Conservation (phyloP, 2,113 vertebrate species). For the Xenopus borealis region DNA sequence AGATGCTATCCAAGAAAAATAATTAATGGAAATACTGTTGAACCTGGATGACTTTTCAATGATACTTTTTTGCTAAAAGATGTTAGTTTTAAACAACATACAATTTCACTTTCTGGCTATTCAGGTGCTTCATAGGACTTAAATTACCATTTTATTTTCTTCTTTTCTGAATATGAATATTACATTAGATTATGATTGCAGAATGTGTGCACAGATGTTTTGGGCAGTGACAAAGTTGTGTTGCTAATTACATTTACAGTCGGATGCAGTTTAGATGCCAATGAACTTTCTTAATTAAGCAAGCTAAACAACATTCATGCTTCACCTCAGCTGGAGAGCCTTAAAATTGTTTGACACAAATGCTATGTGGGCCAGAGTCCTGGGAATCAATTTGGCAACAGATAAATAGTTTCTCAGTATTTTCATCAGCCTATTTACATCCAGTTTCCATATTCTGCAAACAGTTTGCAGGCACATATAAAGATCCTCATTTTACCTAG, state of each 20-base stretch:
- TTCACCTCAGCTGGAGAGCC: constrained; percentile 16
- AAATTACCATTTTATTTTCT: constrained; percentile 13
- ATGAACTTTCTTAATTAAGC: constrained; percentile 35
- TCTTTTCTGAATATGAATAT: constrained; percentile 5
- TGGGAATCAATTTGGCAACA: constrained; percentile 9
- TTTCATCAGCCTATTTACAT: no score
- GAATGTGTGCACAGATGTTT: constrained; percentile 36
- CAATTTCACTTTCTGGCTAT: constrained; percentile 1
- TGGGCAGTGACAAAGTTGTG: constrained; percentile 28
- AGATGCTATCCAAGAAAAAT: no score
- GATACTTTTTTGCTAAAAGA: not conserved
- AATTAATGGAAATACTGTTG: not conserved
- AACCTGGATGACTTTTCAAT: not conserved
- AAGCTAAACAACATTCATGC: constrained; percentile 18
- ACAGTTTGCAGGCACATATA: no score
- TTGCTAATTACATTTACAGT: constrained; percentile 39
- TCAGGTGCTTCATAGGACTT: constrained; percentile 27
- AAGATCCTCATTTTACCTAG: no score
- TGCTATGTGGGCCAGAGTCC: not conserved
- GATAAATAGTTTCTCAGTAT: not conserved
- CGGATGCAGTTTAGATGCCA: constrained; percentile 35
- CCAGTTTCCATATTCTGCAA: no score
- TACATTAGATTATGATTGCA: constrained; percentile 17
- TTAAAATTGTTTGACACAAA: constrained; percentile 21
- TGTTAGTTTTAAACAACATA: not conserved